Base-by-base conservation (phyloP, 2,113 vertebrate species). In the Syngnathus typhle region DNA sequence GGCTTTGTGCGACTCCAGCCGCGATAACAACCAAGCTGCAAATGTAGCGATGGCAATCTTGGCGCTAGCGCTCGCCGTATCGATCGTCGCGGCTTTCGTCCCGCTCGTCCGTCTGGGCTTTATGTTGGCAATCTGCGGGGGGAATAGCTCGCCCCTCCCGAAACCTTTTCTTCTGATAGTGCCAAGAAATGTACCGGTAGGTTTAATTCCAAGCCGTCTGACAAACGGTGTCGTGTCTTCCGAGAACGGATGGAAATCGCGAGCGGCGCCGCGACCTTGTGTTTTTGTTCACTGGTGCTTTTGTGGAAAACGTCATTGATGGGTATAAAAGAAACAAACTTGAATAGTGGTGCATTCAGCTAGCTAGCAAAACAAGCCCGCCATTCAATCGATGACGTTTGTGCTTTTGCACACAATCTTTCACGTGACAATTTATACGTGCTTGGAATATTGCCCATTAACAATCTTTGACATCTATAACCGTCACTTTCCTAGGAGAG, bases 1-100 rank as follows among this genome's bases (percentile, higher is more conserved):
- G 21, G 60, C 60, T 43, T 44, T 62, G 60, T 44, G 60, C 27
- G 27, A 62, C 60, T 62, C 27, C 21, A 44, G 44, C 60, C 37
- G 39, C 41, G 41, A 62, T 44, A 62, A 44, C 39, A 27, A 5
- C 3, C n/a, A 27, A 44, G 60, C 60, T 16, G 41, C 60, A 44
- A 62, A 62, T 23, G 60, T 44, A 44, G 11, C 21, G 21, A 62
- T 62, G 13, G 39, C 41, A 62, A 62, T 62, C 60, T 62, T 23
- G 39, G 13, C 60, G 21, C 13, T 2, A 39, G 39, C 38, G 44
- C 60, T 23, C n/a, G 39, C 39, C 39, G 21, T 27, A 44, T 62
- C 46, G 60, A 62, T 62, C 60, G 16, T 27, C 8, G 39, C 39
- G 23, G 3, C 60, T 62, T 61, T 62, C 46, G 60, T 62, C n/a